These are phyloP conservation scores for Aplodontia rufa DNA, from an alignment of 2,113 vertebrate genomes.

Conservation along the genomic window DNA sequence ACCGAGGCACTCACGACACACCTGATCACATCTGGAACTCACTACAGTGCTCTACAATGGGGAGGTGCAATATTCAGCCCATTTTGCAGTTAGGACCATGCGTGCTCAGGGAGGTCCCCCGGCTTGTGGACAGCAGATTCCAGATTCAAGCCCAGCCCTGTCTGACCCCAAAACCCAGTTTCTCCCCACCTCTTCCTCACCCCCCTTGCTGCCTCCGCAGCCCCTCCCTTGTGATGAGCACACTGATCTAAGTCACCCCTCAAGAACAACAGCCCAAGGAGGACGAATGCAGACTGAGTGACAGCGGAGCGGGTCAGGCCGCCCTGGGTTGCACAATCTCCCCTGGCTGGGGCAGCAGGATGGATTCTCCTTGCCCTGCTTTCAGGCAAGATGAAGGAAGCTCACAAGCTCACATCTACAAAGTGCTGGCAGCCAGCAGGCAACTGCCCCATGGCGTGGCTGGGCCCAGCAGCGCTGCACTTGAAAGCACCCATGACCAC, in stretches of 20 bases:
- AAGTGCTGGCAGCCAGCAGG: slow-evolving; percentile 9
- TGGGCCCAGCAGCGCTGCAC: not conserved
- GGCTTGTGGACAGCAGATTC: not conserved
- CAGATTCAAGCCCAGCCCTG: slow-evolving; percentile 13
- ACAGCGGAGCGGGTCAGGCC: not conserved
- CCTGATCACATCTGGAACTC: not conserved
- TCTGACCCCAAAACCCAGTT: slow-evolving; percentile 59
- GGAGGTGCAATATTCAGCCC: not conserved
- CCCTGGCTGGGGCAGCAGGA: not conserved
- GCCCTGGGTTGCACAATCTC: not conserved
- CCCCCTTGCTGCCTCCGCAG: not conserved
- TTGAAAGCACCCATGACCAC: slow-evolving; percentile 55
- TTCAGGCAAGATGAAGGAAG: slow-evolving; percentile 45
- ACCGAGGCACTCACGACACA: not conserved
- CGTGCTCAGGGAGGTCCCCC: not conserved
- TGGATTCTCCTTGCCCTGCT: not conserved
- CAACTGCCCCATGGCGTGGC: slow-evolving; percentile 3
- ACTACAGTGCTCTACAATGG: not conserved
- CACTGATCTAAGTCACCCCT: not conserved
- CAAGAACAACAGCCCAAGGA: not conserved
- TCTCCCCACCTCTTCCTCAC: not conserved
- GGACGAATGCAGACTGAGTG: not conserved
- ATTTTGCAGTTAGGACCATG: not conserved
- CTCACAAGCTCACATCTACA: too few species aligned
- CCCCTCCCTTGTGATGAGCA: not conserved